Conservation (phyloP, 1,140 invertebrate genomes). For the Bombus ignitus region DNA sequence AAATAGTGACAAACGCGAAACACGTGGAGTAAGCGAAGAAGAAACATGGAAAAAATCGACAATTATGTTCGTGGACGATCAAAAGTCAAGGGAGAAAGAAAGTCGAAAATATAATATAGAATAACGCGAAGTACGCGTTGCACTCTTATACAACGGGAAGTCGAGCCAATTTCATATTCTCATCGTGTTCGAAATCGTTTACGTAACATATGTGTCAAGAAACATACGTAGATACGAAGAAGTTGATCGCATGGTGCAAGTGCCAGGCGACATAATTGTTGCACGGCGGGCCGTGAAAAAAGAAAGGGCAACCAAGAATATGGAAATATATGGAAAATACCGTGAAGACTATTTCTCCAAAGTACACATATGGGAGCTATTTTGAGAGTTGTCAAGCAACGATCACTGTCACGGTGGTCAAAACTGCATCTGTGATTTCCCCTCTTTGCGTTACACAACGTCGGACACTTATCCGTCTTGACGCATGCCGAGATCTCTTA, state of each 20-base stretch:
- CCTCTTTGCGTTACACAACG: conserved; percentile 64
- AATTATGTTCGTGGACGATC: not conserved
- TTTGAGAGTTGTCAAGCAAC: conserved; percentile 43
- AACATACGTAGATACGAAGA: not conserved
- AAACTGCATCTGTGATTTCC: conserved; percentile 69
- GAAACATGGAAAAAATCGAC: not conserved
- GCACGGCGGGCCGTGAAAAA: not conserved
- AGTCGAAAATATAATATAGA: not conserved
- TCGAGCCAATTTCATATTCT: not conserved
- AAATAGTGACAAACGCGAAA: not conserved
- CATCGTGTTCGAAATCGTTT: not conserved
- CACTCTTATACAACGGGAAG: not conserved
- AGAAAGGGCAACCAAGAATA: conserved; percentile 18
- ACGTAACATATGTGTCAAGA: not conserved
- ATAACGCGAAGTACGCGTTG: not conserved
- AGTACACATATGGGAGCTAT: conserved; percentile 54
- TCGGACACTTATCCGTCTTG: conserved; percentile 62
- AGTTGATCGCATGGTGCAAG: conserved; percentile 3
- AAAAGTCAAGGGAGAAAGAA: not conserved
- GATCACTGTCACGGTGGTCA: conserved; percentile 63
- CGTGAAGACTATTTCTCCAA: conserved; percentile 39
- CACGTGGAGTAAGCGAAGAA: no score
- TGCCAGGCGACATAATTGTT: not conserved
- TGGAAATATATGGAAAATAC: conserved; percentile 63
- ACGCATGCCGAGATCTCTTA: conserved; percentile 30